These are phyloP conservation scores for Patella vulgata DNA, from an alignment of 1,140 invertebrate genomes.

Conservation along the genomic window DNA sequence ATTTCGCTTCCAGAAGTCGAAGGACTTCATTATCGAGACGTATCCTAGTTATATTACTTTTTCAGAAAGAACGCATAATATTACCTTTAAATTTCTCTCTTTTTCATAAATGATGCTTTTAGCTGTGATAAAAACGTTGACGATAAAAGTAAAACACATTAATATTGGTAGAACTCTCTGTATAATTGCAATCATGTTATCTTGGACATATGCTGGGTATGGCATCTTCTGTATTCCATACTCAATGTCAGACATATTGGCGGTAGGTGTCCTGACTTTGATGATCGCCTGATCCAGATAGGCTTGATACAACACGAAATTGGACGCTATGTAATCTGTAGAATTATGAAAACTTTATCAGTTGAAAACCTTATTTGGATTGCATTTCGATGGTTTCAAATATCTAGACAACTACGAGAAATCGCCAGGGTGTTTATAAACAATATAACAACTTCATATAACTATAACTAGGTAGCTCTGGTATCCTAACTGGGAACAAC, in stretches of 20 bases:
- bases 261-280: slow-evolving; percentile 39
- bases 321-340: slow-evolving; percentile 75
- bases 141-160: slow-evolving; percentile 76
- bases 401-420: too few species aligned
- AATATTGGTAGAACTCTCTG: slow-evolving; percentile 65
- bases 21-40: too few species aligned
- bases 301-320: slow-evolving; percentile 77
- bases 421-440: too few species aligned
- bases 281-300: slow-evolving; percentile 73
- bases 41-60: too few species aligned
- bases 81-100: slow-evolving; percentile 62
- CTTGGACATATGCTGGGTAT: slow-evolving; percentile 54
- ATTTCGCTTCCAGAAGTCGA: too few species aligned
- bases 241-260: not conserved
- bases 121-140: slow-evolving; percentile 52
- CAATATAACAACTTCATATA: too few species aligned
- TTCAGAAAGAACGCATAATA: too few species aligned
- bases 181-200: slow-evolving; percentile 38
- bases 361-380: too few species aligned
- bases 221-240: slow-evolving; percentile 69
- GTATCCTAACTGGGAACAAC: too few species aligned
- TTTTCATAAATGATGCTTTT: slow-evolving; percentile 63
- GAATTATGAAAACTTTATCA: too few species aligned
- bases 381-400: too few species aligned
- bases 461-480: too few species aligned